Conservation (phyloP, 2,797 vertebrate genomes). For the Centropyge bicolor region DNA sequence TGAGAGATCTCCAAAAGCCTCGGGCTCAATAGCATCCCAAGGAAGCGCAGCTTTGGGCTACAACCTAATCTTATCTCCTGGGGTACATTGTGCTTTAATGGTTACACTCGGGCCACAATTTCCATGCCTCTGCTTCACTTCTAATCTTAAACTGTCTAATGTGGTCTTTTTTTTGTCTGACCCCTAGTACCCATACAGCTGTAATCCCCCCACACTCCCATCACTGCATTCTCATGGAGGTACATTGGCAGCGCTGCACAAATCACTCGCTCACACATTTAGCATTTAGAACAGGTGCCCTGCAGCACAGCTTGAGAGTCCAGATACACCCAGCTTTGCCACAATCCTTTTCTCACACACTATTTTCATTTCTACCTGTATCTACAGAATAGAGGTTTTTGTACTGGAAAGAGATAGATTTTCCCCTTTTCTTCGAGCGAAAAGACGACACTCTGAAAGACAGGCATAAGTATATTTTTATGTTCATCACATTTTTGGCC, state of each 20-base stretch:
- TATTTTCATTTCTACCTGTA: constrained; percentile 43
- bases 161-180: constrained; percentile 60
- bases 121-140: constrained; percentile 59
- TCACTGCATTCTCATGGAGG: constrained; percentile 33
- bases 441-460: constrained; percentile 18
- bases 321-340: constrained; percentile 59
- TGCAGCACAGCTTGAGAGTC: constrained; percentile 64
- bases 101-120: constrained; percentile 64
- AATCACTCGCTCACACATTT: constrained; percentile 57
- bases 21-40: constrained; percentile 54
- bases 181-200: constrained; percentile 41
- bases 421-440: neutral
- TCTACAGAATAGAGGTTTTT: constrained; percentile 41
- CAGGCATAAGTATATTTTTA: constrained; percentile 13
- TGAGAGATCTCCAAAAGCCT: constrained; percentile 58
- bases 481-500: constrained; percentile 31
- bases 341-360: constrained; percentile 69
- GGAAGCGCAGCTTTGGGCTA: constrained; percentile 63
- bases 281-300: constrained; percentile 75
- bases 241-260: constrained; percentile 41
- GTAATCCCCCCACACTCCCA: constrained; percentile 28
- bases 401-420: constrained; percentile 14
- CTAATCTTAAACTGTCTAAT: constrained; percentile 67
- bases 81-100: constrained; percentile 67
- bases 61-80: constrained; percentile 76